Evolutionary conservation across 2,888 invertebrate genomes (phyloP).

Genomic region (Dione juno): DNA sequence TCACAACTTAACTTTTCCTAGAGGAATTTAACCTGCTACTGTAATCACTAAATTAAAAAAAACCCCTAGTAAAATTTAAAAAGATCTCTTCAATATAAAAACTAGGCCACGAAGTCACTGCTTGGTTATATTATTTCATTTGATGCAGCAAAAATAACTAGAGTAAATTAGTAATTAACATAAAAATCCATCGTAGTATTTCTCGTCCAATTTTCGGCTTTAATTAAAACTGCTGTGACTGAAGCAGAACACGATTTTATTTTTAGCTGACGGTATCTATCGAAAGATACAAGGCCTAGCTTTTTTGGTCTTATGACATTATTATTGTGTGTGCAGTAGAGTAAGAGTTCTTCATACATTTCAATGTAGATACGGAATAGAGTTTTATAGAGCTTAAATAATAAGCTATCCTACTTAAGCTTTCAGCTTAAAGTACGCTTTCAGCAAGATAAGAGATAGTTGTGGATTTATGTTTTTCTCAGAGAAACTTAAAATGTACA

Average conservation of each 20-base stretch:
- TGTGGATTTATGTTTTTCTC: no score
- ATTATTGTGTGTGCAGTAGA: conserved; percentile 5
- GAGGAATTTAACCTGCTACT: conserved; percentile 2
- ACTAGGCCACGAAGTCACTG: conserved; percentile 10
- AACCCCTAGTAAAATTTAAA: conserved; percentile 4
- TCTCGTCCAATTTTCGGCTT: conserved; percentile 22
- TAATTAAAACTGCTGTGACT: conserved; percentile 23
- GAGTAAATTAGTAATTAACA: conserved; percentile 28
- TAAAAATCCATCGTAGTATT: conserved; percentile 21
- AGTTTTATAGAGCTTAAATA: neutral
- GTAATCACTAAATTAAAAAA: conserved; percentile 8
- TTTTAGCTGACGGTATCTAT: neutral
- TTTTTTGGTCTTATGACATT: neutral
- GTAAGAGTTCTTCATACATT: neutral
- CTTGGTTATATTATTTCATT: conserved; percentile 15
- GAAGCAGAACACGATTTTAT: conserved; percentile 6
- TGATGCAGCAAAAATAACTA: conserved; percentile 19
- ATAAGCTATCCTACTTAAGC: no score
- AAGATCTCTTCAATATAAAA: conserved; percentile 14
- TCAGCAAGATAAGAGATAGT: no score
- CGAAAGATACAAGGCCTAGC: conserved; percentile 1
- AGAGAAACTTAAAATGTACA: no score
- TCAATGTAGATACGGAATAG: neutral
- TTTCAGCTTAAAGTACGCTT: no score
- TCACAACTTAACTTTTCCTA: neutral